A percentile compares a stretch with the other conserved stretches of the same genome.
Conservation (phyloP, 2,888 invertebrate genomes). For the Lacanobia wlatinum region DNA sequence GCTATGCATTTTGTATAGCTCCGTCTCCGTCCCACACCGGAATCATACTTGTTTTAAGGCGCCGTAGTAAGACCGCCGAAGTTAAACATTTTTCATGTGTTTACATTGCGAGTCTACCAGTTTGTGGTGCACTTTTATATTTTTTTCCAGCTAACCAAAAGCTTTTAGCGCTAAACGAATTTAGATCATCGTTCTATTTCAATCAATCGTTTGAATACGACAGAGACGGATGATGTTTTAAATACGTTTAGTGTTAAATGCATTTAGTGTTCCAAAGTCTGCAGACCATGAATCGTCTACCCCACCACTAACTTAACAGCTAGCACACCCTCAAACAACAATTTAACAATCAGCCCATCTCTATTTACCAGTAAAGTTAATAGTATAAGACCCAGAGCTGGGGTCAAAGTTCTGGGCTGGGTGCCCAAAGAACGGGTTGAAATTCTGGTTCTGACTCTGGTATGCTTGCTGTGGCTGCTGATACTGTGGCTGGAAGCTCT, state of each 20-base stretch:
- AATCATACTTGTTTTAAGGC: not conserved
- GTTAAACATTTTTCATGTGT: not conserved
- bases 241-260: not conserved
- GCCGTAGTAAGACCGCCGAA: not conserved
- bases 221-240: not conserved
- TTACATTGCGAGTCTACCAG: not conserved
- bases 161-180: not conserved
- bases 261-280: not conserved
- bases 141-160: not conserved
- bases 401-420: conserved; percentile 94
- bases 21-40: not conserved
- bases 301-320: conserved; percentile 37
- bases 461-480: conserved; percentile 77
- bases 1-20: not conserved
- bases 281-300: conserved; percentile 41
- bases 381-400: conserved; percentile 94
- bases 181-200: not conserved
- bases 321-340: conserved; percentile 32
- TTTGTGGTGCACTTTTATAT: not conserved
- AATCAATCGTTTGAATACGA: not conserved
- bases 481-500: conserved; percentile 73
- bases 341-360: conserved; percentile 25
- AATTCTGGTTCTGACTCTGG: conserved; percentile 82
- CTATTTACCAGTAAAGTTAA: conserved; percentile 92
- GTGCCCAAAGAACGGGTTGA: conserved; percentile 91